Percentiles rank a stretch among this genome's conserved stretches.
These are phyloP conservation scores for Matsumyia berberina DNA, from an alignment of 2,888 invertebrate species.

Conservation along the genomic window DNA sequence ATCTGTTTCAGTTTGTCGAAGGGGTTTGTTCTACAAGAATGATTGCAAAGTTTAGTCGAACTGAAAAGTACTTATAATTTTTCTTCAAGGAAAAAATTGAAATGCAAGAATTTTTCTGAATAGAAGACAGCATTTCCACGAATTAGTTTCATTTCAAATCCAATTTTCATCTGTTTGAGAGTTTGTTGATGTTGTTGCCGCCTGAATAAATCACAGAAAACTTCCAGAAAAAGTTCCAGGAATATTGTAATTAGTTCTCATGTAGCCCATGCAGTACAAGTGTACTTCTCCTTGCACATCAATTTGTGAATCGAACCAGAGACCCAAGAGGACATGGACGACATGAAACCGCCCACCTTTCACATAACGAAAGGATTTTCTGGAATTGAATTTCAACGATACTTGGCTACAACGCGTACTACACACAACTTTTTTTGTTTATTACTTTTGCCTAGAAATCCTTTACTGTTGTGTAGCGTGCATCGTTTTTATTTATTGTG, in stretches of 20 bases:
- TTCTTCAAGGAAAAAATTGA: no score
- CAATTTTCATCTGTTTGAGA: no score
- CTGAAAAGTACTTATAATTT: no score
- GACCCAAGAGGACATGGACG: not conserved
- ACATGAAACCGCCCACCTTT: not conserved
- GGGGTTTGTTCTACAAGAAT: no score
- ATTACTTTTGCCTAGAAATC: not conserved
- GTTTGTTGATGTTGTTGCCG: no score
- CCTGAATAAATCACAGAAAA: not conserved
- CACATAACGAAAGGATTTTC: not conserved
- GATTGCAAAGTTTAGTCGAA: no score
- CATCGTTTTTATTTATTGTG: no score
- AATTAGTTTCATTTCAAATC: no score
- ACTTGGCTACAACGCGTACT: not conserved
- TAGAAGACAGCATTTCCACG: no score
- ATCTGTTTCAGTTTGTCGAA: no score
- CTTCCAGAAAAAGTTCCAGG: not conserved
- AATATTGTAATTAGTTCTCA: not conserved
- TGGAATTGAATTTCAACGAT: not conserved
- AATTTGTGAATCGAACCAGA: not conserved
- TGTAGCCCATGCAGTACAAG: not conserved
- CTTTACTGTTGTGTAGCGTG: no score
- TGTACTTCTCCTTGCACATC: not conserved
- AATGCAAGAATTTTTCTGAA: no score
- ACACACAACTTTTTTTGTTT: not conserved